A percentile compares a stretch with the other conserved stretches of the same genome.
phyloP scores from a whole-genome alignment of 2,113 vertebrate species.

The Malurus cyaneus region DNA sequence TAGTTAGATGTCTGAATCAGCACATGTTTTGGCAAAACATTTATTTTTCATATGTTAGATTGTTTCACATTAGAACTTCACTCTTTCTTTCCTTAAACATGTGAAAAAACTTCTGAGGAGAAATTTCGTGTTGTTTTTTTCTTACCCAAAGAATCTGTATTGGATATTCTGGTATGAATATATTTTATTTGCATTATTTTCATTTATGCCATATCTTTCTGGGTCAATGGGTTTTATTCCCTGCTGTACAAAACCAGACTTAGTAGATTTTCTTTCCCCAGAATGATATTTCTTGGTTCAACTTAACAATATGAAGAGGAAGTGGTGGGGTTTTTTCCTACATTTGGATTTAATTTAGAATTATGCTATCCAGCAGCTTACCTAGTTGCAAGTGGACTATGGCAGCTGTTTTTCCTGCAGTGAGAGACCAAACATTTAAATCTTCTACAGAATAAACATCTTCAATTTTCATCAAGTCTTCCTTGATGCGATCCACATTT shows the following conservation, averaged over 20 bases:
- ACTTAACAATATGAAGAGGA: not conserved
- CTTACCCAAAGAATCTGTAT: not conserved
- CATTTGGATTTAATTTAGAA: not conserved
- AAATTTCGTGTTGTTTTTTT: not conserved
- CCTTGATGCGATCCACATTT: constrained; percentile 84
- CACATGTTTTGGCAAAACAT: not conserved
- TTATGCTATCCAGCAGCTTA: constrained; percentile 67
- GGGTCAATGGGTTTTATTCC: not conserved
- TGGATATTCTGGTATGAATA: not conserved
- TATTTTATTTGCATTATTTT: not conserved
- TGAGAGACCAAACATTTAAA: constrained; percentile 95
- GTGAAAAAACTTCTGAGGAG: not conserved
- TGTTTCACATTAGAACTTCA: not conserved
- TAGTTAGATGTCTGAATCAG: not conserved
- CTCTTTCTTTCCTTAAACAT: not conserved
- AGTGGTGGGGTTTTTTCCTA: not conserved
- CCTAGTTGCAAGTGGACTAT: constrained; percentile 91
- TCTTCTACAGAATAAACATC: constrained; percentile 91
- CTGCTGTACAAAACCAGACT: not conserved
- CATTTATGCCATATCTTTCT: not conserved
- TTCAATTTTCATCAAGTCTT: constrained; percentile 91
- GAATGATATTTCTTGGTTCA: not conserved
- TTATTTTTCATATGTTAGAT: not conserved
- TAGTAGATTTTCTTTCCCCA: not conserved
- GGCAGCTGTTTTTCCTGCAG: constrained; percentile 88